These are phyloP conservation scores for Maylandia zebra DNA, from an alignment of 2,113 vertebrate genomes.

Conservation along the genomic window DNA sequence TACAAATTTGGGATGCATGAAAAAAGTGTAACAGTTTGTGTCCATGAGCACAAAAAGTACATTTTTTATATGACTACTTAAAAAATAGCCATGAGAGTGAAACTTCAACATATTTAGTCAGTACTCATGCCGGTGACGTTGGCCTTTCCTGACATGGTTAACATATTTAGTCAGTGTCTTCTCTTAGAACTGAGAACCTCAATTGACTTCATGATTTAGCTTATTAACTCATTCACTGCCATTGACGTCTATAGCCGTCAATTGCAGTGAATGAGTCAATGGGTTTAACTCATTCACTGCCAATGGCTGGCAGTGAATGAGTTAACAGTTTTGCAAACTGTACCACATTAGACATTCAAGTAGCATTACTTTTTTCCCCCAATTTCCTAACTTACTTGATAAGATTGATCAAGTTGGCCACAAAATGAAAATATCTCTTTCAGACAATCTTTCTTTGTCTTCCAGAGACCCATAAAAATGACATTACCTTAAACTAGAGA, in stretches of 20 bases:
- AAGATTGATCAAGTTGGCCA: background rate
- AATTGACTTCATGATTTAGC: background rate
- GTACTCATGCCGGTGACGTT: background rate
- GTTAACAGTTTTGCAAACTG: background rate
- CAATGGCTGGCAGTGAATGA: too few relatives aligned
- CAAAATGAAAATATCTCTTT: background rate
- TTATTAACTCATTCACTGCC: background rate
- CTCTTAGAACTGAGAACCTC: background rate
- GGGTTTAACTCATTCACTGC: too few relatives aligned
- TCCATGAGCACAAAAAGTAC: background rate
- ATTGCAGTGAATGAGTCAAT: too few relatives aligned
- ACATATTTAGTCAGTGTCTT: background rate
- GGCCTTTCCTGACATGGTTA: background rate
- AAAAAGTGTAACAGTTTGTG: background rate
- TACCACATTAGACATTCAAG: background rate
- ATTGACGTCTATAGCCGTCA: too few relatives aligned
- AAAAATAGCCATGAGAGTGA: background rate
- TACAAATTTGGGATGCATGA: background rate
- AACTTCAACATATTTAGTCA: background rate
- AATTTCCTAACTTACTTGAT: background rate
- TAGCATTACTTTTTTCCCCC: background rate
- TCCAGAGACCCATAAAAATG: constrained; percentile 7
- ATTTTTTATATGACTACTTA: background rate
- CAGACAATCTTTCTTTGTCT: background rate
- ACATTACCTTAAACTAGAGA: constrained; percentile 26